phyloP scores from a whole-genome alignment of 2,888 invertebrate genomes.

The Nemurella pictetii region DNA sequence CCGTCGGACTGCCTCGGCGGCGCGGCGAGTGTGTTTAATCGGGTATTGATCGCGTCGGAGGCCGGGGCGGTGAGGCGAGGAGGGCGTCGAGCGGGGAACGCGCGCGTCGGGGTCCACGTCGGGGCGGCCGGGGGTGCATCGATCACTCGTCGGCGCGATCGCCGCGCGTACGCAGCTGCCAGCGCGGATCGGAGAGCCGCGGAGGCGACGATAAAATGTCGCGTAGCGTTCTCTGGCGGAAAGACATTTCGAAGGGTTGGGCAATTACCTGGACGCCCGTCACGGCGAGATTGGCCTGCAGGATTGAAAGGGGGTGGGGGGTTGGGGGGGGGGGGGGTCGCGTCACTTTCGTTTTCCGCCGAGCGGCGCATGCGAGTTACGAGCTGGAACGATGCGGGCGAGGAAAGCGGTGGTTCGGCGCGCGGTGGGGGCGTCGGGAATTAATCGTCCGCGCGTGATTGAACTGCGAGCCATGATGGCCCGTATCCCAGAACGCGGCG shows the following conservation, averaged over 20 bases:
- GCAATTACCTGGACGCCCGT: background rate
- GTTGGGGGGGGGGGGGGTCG: background rate
- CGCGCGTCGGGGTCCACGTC: background rate
- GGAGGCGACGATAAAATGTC: background rate
- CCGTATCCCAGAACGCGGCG: background rate
- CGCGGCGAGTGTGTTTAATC: background rate
- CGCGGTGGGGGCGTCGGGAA: background rate
- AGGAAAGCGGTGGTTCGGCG: background rate
- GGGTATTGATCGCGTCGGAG: background rate
- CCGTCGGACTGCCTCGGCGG: background rate
- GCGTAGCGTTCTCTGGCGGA: background rate
- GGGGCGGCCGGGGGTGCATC: background rate
- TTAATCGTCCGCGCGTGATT: background rate
- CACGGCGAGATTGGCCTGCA: background rate
- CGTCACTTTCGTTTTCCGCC: background rate
- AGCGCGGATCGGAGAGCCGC: background rate
- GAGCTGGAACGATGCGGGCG: background rate
- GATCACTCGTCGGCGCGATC: background rate
- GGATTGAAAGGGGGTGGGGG: background rate
- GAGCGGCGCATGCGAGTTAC: background rate
- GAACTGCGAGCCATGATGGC: background rate
- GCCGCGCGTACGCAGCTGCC: background rate
- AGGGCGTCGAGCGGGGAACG: background rate
- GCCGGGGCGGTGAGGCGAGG: background rate
- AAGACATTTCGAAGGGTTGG: background rate